Evolutionary conservation across 2,888 invertebrate genomes (phyloP), one percentile per base, ranked within the genome.

Genomic region (Xanthostigma xanthostigma): DNA sequence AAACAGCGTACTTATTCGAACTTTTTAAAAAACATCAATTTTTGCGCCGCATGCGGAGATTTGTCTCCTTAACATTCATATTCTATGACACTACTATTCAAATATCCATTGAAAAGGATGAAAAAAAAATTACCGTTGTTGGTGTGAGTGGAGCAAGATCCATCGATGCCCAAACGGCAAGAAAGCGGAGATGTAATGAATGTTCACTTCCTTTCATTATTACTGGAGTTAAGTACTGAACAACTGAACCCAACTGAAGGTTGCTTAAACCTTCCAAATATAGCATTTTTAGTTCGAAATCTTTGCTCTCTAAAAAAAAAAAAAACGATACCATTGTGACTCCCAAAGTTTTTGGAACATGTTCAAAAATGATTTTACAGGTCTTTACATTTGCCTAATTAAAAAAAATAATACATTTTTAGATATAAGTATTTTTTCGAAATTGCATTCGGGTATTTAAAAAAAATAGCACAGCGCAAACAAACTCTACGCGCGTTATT

Each of bases 261-360:
- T 84, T 85, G 52, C 79, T 76, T 0, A 84, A 64, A 0, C 81
- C 84, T 61, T 83, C 80, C 0, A 84, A 67, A 71, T 81, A 84
- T 4, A 84, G 63, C 75, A 84, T 75, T 51, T 82, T 75, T 53
- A 79, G 78, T 49, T 78, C 70, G 53, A 83, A 83, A 56, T 76
- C 74, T 0, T 75, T 74, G 44, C 78, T 78, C 54, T 75, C 83
- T 81, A 62, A 54, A 60, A 57, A 41, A 46, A 50, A 37, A 45
- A 17, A 27, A 35, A 33, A 41, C 46, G 17, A 38, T 43, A 34
- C 35, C 10, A 44, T 13, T 34, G 36, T 45, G 17, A 13, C 11
- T 17, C 4, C 17, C 4, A 17, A 17, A 17, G 17, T 17, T 17
- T 17, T 17, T 17, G n/a, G 17, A 17, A 4, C 17, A 17, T 17